phyloP scores from a whole-genome alignment of 1,140 invertebrate genomes.

The Schlechtendalia chinensis region DNA sequence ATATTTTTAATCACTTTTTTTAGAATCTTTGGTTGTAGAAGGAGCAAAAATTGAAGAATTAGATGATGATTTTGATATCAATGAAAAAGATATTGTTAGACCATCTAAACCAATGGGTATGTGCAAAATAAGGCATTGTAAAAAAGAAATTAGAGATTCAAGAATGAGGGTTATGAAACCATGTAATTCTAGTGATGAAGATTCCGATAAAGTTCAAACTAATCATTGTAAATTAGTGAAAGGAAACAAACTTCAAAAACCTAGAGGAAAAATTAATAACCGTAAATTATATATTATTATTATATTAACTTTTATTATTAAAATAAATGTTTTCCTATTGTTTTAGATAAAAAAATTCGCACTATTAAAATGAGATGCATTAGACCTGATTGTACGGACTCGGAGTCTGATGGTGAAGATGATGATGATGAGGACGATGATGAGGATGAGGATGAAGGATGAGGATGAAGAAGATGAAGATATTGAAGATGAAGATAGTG shows the following conservation, averaged over 20 bases:
- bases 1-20: conserved; percentile 11
- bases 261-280: conserved; percentile 40
- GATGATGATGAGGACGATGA: conserved; percentile 55
- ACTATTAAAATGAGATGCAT: conserved; percentile 39
- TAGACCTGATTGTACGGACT: conserved; percentile 39
- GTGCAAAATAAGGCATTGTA: conserved; percentile 43
- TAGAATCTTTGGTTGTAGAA: conserved; percentile 49
- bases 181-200: conserved; percentile 44
- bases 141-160: conserved; percentile 42
- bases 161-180: conserved; percentile 45
- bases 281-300: conserved; percentile 19
- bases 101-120: conserved; percentile 23
- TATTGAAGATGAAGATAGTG: conserved; percentile 55
- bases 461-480: conserved; percentile 55
- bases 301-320: background rate
- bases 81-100: conserved; percentile 47
- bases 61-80: conserved; percentile 51
- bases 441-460: conserved; percentile 54
- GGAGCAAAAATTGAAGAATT: conserved; percentile 54
- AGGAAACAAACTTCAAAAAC: conserved; percentile 23
- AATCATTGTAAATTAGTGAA: conserved; percentile 39
- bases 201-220: conserved; percentile 42
- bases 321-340: background rate
- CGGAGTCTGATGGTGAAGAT: conserved; percentile 54
- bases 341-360: conserved; percentile 43